Percentiles rank a stretch among this genome's conserved stretches.
These are phyloP conservation scores for Terebella lapidaria DNA, from an alignment of 2,888 invertebrate genomes.

Conservation along the genomic window DNA sequence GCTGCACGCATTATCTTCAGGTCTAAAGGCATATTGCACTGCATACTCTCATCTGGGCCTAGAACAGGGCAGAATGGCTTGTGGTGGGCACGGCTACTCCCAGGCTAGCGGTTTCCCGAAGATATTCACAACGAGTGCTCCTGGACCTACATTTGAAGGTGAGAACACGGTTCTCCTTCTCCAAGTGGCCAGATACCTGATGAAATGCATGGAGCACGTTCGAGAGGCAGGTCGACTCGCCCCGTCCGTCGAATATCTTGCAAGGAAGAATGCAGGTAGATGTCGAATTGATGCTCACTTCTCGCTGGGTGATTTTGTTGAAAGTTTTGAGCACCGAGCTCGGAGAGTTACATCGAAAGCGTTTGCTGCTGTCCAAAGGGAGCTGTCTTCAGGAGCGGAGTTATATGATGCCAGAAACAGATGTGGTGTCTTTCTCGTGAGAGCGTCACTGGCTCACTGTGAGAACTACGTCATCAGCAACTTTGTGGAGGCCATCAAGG, in stretches of 20 bases:
- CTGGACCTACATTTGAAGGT: constrained; percentile 90
- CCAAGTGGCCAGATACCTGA: constrained; percentile 68
- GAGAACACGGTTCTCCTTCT: constrained; percentile 90
- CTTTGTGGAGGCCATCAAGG: not conserved
- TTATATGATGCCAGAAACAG: no score
- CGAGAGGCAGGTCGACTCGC: not conserved
- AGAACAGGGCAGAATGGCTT: constrained; percentile 81
- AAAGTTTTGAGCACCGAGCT: not conserved
- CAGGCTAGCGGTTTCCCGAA: constrained; percentile 70
- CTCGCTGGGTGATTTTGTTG: not conserved
- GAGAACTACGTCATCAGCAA: not conserved
- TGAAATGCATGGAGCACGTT: not conserved
- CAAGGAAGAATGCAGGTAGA: not conserved
- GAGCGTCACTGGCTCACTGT: no score
- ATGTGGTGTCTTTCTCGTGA: no score
- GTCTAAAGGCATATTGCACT: constrained; percentile 82
- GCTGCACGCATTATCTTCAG: constrained; percentile 86
- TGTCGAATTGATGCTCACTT: not conserved
- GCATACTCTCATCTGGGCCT: constrained; percentile 70
- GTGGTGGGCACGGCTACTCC: constrained; percentile 89
- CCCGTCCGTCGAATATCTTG: not conserved
- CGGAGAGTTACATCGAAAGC: not conserved
- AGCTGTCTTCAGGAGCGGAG: no score
- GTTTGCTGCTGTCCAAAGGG: no score
- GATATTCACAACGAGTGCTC: constrained; percentile 77